These are phyloP conservation scores for Congeria kusceri DNA, from an alignment of 2,888 invertebrate genomes.

Conservation along the genomic window DNA sequence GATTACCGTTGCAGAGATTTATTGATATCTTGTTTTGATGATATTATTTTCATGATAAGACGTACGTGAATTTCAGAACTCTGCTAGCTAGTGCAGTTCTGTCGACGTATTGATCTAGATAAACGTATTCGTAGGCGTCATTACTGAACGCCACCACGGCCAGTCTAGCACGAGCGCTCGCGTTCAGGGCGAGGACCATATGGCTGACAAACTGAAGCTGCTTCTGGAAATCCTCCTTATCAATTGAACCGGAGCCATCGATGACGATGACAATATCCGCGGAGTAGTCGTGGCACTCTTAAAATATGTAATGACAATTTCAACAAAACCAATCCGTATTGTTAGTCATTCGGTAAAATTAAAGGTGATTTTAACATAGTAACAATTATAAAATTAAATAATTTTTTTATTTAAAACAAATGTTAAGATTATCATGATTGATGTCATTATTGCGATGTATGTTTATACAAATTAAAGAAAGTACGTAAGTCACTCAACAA, in stretches of 20 bases:
- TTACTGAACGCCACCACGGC: not conserved
- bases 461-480: no score
- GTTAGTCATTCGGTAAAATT: no score
- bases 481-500: no score
- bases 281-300: not conserved
- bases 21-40: no score
- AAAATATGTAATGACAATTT: not conserved
- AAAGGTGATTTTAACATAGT: no score
- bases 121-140: not conserved
- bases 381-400: no score
- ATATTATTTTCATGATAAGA: no score
- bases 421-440: no score
- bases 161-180: not conserved
- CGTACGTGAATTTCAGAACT: not conserved
- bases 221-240: not conserved
- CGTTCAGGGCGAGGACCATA: not conserved
- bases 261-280: slow-evolving; percentile 4
- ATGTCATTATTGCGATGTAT: no score
- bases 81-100: not conserved
- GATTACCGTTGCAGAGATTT: no score
- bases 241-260: not conserved
- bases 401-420: no score
- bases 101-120: not conserved
- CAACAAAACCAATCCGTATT: no score
- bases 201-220: not conserved